Evolutionary conservation across 2,113 vertebrate species (phyloP).

Genomic region (Canis aureus): DNA sequence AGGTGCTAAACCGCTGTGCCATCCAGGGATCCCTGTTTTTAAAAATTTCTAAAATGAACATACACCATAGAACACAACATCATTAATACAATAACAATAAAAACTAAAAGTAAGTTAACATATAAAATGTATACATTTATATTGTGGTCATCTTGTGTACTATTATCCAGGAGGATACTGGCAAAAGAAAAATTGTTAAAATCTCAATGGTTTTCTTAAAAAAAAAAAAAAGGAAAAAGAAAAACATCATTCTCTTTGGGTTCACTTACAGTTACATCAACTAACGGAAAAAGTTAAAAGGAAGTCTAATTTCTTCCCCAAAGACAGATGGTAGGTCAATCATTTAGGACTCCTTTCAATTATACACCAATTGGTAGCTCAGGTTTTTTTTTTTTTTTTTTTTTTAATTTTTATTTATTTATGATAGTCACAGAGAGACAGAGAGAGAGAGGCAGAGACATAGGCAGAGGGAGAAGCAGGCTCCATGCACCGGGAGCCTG

Average conservation of each 20-base stretch:
- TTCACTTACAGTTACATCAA: background rate
- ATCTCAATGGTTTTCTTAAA: background rate
- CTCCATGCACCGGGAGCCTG: too few species aligned
- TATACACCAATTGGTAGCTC: background rate
- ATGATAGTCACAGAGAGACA: too few species aligned
- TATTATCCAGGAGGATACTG: background rate
- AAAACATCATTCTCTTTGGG: background rate
- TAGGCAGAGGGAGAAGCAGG: too few species aligned
- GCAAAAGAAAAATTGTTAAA: background rate
- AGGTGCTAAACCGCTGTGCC: too few species aligned
- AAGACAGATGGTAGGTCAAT: background rate
- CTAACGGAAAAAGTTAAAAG: background rate
- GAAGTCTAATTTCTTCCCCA: background rate
- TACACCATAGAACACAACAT: background rate
- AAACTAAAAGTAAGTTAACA: background rate
- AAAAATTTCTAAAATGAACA: background rate
- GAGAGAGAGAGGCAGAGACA: too few species aligned
- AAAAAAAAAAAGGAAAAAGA: background rate
- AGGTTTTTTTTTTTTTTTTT: too few species aligned
- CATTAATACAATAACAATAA: background rate
- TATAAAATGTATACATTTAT: background rate
- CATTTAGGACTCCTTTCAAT: background rate
- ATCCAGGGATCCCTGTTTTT: background rate
- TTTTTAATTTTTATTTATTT: too few species aligned
- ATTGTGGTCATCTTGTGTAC: fast-evolving